These are phyloP conservation scores for Diplodus puntazzo DNA, from an alignment of 2,797 vertebrate species.

Conservation along the genomic window DNA sequence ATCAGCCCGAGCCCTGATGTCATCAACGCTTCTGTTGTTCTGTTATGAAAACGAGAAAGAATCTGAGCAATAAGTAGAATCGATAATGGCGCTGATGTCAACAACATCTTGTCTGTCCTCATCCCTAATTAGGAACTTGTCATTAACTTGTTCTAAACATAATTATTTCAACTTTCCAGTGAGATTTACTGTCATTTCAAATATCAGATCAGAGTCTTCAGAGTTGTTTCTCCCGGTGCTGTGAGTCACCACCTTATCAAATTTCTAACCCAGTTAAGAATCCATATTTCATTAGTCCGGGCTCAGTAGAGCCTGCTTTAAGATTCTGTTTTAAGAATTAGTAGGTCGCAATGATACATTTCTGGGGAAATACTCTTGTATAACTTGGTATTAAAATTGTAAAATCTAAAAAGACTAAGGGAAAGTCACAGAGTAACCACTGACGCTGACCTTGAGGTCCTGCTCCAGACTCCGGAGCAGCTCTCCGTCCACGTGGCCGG, in stretches of 20 bases:
- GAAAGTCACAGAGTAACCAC: too few relatives aligned
- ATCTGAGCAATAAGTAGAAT: too few relatives aligned
- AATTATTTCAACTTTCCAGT: not conserved
- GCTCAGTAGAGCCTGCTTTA: not conserved
- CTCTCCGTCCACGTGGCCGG: slow-evolving; percentile 96
- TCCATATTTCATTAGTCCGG: slow-evolving; percentile 3
- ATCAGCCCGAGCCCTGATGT: too few relatives aligned
- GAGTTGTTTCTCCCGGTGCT: not conserved
- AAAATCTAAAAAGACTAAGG: not conserved
- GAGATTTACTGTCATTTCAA: too few relatives aligned
- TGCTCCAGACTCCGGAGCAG: slow-evolving; percentile 95
- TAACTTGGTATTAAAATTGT: not conserved
- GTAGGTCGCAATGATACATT: not conserved
- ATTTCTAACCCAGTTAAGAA: not conserved
- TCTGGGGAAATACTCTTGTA: not conserved
- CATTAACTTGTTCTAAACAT: too few relatives aligned
- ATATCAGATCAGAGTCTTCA: too few relatives aligned
- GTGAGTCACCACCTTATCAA: not conserved
- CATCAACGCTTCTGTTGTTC: too few relatives aligned
- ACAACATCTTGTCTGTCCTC: too few relatives aligned
- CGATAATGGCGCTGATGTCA: too few relatives aligned
- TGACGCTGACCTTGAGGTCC: slow-evolving; percentile 92
- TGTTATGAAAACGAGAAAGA: too few relatives aligned
- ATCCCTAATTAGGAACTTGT: not conserved
- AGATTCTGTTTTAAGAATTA: not conserved